A percentile compares a stretch with the other conserved stretches of the same genome.
Conservation (phyloP, 1,140 invertebrate genomes). For the Drosophila santomea region DNA sequence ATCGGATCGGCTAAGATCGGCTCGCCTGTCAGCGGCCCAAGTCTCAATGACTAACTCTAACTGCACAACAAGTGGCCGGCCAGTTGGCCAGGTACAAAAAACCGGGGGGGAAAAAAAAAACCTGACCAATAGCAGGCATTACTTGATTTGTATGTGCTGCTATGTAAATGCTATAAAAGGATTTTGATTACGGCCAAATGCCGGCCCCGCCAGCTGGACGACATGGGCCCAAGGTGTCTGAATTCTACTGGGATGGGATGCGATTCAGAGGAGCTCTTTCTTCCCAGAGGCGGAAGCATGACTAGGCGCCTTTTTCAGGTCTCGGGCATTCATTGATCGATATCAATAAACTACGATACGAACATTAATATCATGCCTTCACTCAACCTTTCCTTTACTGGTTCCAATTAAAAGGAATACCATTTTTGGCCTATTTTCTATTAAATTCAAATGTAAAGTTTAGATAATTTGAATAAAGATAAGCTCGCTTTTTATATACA, state of each 20-base stretch:
- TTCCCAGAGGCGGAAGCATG: conserved; percentile 50
- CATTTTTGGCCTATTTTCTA: not conserved
- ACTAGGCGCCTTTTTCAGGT: conserved; percentile 55
- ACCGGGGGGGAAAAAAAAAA: conserved; percentile 24
- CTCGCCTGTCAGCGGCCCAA: conserved; percentile 36
- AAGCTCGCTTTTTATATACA: too few species aligned
- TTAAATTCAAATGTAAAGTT: too few species aligned
- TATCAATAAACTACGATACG: conserved; percentile 55
- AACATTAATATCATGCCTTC: conserved; percentile 44
- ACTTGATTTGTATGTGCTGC: conserved; percentile 80
- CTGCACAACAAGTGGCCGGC: conserved; percentile 52
- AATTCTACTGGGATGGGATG: conserved; percentile 69
- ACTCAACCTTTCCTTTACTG: not conserved
- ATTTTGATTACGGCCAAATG: conserved; percentile 74
- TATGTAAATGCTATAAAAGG: conserved; percentile 84
- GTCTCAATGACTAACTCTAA: conserved; percentile 68
- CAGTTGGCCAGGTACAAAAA: conserved; percentile 9
- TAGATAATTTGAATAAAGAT: too few species aligned
- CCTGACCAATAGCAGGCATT: conserved; percentile 67
- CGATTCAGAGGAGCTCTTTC: conserved; percentile 20
- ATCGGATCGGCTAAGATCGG: conserved; percentile 19
- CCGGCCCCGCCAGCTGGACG: conserved; percentile 13
- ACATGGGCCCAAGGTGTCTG: conserved; percentile 65
- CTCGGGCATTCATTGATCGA: conserved; percentile 41
- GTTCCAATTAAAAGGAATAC: not conserved